A percentile compares a stretch with the other conserved stretches of the same genome.
phyloP scores from a whole-genome alignment of 2,797 vertebrate genomes.

The Coendou prehensilis region DNA sequence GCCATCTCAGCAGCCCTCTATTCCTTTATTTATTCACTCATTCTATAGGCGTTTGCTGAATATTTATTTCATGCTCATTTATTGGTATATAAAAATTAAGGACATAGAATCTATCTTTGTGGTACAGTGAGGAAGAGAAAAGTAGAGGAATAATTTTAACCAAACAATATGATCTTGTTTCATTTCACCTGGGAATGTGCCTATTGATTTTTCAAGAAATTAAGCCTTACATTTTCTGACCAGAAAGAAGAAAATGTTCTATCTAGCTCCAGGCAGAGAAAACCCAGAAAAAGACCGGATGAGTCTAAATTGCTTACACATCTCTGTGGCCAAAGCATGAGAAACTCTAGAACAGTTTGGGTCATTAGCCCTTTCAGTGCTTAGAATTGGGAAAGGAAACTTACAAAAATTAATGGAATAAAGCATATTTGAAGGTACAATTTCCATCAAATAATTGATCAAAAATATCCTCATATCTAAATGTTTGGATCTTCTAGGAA shows the following conservation, averaged over 20 bases:
- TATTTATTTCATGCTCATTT: neutral
- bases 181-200: neutral
- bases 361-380: neutral
- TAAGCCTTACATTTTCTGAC: neutral
- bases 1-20: too few species aligned
- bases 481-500: neutral
- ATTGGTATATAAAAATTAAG: neutral
- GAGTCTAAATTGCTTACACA: neutral
- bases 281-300: neutral
- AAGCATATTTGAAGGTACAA: neutral
- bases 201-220: neutral
- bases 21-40: neutral
- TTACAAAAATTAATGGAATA: neutral
- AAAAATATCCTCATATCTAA: neutral
- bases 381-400: neutral
- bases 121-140: neutral
- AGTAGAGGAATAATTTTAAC: neutral
- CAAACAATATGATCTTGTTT: neutral
- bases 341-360: neutral
- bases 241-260: slow-evolving; percentile 1
- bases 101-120: neutral
- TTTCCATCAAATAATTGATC: slow-evolving; percentile 20
- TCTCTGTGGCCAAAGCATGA: neutral
- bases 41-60: neutral
- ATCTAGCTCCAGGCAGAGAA: neutral